Evolutionary conservation across 1,140 invertebrate species (phyloP), one percentile per base, ranked within the genome.

Genomic region (Hermetia illucens): DNA sequence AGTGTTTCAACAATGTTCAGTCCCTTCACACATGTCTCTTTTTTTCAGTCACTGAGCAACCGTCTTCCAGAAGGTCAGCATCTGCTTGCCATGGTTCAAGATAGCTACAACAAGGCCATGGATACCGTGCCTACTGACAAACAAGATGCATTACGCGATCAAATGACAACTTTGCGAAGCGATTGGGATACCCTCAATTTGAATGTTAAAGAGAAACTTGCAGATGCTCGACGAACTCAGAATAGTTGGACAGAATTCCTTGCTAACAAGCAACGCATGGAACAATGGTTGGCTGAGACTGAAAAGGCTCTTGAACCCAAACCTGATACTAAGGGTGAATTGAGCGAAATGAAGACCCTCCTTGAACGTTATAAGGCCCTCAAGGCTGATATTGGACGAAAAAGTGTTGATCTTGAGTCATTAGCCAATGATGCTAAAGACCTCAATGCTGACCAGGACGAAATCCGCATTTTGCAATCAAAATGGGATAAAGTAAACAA

Each of bases 281-380:
- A 78, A 18, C 69, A 71, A 49, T 87, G 83, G 82, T 64, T 87
- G 1, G 65, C 56, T 5, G 72, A 74, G 31, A 78, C 71, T 0
- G 77, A 81, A 57, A 64, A 70, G 32, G 64, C 63, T 18, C 51
- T 89, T 0, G 67, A 74, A 39, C 65, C 69, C 35, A 63, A 73
- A 12, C 70, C 75, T 0, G 66, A 77, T 31, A 80, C 78, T 1
- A 81, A 78, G 50, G 84, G 82, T 21, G 86, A 91, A 63, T 61
- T 90, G 5, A 79, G 84, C 34, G 87, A 91, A 64, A 90, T 92
- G 77, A 90, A 88, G 60, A 90, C 85, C 0, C 65, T 86, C 16
- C 63, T 89, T 2, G 90, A 94, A 54, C 75, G 84, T 51, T 89
- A 79, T 43, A 85, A 79, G 50, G 75, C 84, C 39, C 69, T 83